Percentiles rank a stretch among this genome's conserved stretches.
Evolutionary conservation across 2,888 invertebrate genomes (phyloP).

Genomic region (Peribatodes rhomboidaria): DNA sequence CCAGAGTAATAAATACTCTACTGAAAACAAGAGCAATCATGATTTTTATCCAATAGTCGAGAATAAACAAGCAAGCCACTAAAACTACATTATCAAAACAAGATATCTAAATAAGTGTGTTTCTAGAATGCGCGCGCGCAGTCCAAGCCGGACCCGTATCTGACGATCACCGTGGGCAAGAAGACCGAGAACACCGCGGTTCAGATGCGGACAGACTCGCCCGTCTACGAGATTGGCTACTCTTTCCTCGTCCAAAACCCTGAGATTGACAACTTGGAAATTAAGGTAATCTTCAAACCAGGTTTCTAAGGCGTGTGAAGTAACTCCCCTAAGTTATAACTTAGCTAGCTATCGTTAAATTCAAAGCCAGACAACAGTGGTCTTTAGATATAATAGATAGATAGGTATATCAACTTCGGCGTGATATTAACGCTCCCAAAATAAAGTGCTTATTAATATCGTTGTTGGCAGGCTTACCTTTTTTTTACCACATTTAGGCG

Average conservation of each 20-base stretch:
- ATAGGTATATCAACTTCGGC: too few relatives aligned
- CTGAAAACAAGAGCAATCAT: too few relatives aligned
- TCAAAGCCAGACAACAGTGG: too few relatives aligned
- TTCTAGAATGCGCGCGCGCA: constrained; percentile 88
- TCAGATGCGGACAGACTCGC: constrained; percentile 93
- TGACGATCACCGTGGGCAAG: constrained; percentile 92
- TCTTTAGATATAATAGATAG: too few relatives aligned
- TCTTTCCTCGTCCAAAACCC: constrained; percentile 97
- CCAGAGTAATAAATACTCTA: too few relatives aligned
- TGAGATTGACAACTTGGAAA: constrained; percentile 93
- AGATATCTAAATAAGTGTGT: neutral
- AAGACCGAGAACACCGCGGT: constrained; percentile 91
- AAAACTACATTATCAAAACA: neutral
- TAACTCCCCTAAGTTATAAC: too few relatives aligned
- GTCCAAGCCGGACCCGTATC: constrained; percentile 94
- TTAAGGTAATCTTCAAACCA: constrained; percentile 87
- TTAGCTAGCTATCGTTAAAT: too few relatives aligned
- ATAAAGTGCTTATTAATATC: too few relatives aligned
- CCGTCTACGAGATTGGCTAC: constrained; percentile 98
- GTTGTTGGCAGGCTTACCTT: too few relatives aligned
- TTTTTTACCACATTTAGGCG: too few relatives aligned
- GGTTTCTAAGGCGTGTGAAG: neutral
- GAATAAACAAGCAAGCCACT: neutral
- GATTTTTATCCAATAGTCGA: neutral
- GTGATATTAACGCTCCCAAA: too few relatives aligned